Evolutionary conservation across 2,113 vertebrate genomes (phyloP), one percentile per base, ranked within the genome.

Genomic region (Pyxicephalus adspersus): DNA sequence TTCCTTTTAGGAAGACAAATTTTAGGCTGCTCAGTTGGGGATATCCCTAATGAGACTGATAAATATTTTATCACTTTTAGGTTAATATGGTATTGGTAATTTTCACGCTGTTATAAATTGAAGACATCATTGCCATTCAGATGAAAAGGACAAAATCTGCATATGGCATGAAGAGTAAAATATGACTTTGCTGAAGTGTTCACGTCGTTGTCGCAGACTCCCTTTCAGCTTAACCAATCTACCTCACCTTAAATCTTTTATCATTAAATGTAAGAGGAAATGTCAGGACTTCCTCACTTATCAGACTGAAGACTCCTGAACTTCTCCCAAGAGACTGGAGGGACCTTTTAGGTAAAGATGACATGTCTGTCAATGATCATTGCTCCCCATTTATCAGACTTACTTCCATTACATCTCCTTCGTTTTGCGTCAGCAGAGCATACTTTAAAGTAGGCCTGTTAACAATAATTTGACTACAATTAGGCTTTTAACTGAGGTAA

Each of bases 391-490:
- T 23, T 22, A 54, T 52, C 45, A 51, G 38, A 31, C 52, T 57
- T 22, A 26, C 25, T 50, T 26, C n/a, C 31, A 52, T 64, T 64
- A 1, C 54, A 51, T 54, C 58, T 34, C 15, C 8, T n/a, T 73
- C 38, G 55, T 2, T 58, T 19, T 58, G 51, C 51, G 15, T 65
- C 61, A 65, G 15, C 22, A 17, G 8, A 23, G 17, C 31, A 72
- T 55, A 28, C 55, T 19, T 73, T 61, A 25, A 64, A 81, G 60
- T 45, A 1, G 28, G 45, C 50, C 63, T 55, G 70, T 74, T 73
- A 81, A 34, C 52, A 34, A 57, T 75, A 81, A 81, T 81, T 81
- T 81, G 80, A 50, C 61, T 50, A 81, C 80, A 81, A 81, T 75
- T 81, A 74, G 38, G 28, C 55, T 73, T 74, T 74, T 74, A 74